Evolutionary conservation across 2,113 vertebrate genomes (phyloP).

Genomic region (Gopherus evgoodei): DNA sequence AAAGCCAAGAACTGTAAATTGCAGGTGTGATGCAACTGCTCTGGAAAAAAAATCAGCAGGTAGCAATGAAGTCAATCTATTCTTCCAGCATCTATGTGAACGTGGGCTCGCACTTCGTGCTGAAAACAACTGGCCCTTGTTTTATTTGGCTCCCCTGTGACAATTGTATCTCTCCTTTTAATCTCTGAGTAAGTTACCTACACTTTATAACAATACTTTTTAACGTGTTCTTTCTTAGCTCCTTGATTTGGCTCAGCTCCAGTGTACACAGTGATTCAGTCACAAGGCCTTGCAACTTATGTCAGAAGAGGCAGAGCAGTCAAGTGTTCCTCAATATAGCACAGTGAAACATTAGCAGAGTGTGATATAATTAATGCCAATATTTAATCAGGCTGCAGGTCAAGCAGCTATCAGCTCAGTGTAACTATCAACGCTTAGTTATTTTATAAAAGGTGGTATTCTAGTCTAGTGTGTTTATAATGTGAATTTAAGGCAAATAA

Average conservation of each 20-base stretch:
- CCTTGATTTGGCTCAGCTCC: background rate
- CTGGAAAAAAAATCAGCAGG: background rate
- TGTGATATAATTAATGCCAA: accelerated
- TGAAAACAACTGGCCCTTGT: background rate
- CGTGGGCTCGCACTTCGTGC: background rate
- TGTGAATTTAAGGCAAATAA: background rate
- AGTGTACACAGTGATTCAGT: background rate
- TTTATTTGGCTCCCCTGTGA: background rate
- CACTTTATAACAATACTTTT: background rate
- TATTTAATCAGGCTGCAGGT: background rate
- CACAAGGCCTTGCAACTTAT: constrained; percentile 20
- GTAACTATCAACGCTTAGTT: accelerated
- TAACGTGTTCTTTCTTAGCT: background rate
- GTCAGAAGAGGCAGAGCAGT: constrained; percentile 68
- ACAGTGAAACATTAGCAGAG: accelerated
- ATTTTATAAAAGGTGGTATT: background rate
- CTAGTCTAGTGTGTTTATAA: background rate
- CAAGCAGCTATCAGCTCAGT: background rate
- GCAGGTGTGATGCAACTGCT: background rate
- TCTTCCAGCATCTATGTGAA: background rate
- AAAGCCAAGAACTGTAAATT: background rate
- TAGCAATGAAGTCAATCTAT: background rate
- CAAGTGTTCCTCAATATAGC: constrained; percentile 49
- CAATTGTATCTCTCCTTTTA: background rate
- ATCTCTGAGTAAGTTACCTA: constrained; percentile 35